A percentile compares a stretch with the other conserved stretches of the same genome.
Evolutionary conservation across 2,888 invertebrate species (phyloP).

Genomic region (Dicyrtomina minuta): DNA sequence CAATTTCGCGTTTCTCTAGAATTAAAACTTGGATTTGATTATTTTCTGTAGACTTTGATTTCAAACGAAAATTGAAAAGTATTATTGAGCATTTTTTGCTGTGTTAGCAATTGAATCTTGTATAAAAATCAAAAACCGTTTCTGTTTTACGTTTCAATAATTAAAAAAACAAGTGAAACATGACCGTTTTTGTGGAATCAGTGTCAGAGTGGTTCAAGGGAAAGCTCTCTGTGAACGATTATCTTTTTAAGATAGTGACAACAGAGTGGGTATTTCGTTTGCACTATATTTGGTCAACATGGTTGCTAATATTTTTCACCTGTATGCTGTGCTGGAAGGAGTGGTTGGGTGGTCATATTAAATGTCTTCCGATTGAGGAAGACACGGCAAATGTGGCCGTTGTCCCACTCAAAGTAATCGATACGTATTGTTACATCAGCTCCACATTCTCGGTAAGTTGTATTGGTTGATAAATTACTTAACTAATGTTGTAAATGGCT

Average conservation of each 20-base stretch:
- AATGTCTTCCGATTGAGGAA: constrained; percentile 46
- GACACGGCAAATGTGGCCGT: constrained; percentile 41
- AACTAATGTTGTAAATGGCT: no score
- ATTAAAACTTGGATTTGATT: no score
- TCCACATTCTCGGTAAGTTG: constrained; percentile 51
- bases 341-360: constrained; percentile 46
- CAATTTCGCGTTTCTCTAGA: no score
- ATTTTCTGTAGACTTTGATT: no score
- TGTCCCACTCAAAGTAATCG: constrained; percentile 46
- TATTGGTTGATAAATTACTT: no score
- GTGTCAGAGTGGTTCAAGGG: constrained; percentile 24
- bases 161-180: no score
- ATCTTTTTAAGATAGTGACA: constrained; percentile 34
- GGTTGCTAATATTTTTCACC: constrained; percentile 44
- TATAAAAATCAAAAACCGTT: no score
- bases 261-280: constrained; percentile 51
- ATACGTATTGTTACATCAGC: constrained; percentile 49
- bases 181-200: constrained; percentile 11
- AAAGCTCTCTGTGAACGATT: constrained; percentile 15
- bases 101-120: no score
- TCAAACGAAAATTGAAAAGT: no score
- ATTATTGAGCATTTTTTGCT: no score
- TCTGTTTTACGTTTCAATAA: no score
- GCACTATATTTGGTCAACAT: constrained; percentile 45
- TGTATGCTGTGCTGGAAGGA: constrained; percentile 47